phyloP scores from a whole-genome alignment of 30 jellyfish, hydroid and myxozoan species.

The Euphysa ruthae region DNA sequence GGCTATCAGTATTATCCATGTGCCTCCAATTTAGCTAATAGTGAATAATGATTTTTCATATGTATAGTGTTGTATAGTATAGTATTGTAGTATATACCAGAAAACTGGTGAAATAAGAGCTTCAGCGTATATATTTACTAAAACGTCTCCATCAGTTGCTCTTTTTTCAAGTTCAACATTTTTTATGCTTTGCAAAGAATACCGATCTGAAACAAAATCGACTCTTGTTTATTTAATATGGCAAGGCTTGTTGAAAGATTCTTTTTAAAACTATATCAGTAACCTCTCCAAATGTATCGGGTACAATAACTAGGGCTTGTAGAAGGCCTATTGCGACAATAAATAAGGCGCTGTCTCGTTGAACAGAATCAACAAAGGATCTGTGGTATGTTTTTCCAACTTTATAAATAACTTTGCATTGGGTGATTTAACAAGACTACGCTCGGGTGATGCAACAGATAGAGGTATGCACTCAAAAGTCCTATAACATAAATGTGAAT shows the following conservation, averaged over 20 bases:
- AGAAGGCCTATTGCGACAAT: slow-evolving; percentile 51
- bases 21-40: too few relatives aligned
- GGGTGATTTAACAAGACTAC: slow-evolving; percentile 16
- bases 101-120: too few relatives aligned
- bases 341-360: not conserved
- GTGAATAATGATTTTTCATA: too few relatives aligned
- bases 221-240: not conserved
- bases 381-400: not conserved
- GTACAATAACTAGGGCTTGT: slow-evolving; percentile 18
- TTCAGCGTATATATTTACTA: not conserved
- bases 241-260: not conserved
- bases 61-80: too few relatives aligned
- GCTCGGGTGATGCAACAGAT: slow-evolving; percentile 3
- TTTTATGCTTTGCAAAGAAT: slow-evolving; percentile 40
- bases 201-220: slow-evolving; percentile 43
- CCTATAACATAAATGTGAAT: not conserved
- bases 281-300: slow-evolving; percentile 27
- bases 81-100: too few relatives aligned
- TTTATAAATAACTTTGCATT: not conserved
- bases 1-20: too few relatives aligned
- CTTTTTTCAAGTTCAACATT: slow-evolving; percentile 44
- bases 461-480: not conserved
- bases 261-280: not conserved
- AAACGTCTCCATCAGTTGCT: not conserved
- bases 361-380: not conserved